phyloP scores from a whole-genome alignment of 2,113 vertebrate species.

The Antechinus flavipes region DNA sequence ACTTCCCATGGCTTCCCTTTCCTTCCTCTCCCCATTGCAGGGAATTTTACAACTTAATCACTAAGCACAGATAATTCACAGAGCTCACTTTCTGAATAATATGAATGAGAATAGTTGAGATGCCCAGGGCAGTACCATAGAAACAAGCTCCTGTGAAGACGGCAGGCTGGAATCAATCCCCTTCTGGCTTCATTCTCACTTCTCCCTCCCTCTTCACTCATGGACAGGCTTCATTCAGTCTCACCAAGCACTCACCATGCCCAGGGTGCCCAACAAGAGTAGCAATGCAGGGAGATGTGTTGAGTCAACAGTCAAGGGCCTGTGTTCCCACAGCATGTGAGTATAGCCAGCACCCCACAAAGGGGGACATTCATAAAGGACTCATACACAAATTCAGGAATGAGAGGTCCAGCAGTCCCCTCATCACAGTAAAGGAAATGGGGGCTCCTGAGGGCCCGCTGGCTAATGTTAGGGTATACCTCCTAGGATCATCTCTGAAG shows the following conservation, averaged over 20 bases:
- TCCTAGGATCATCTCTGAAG: background rate
- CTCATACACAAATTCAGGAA: background rate
- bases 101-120: background rate
- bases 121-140: background rate
- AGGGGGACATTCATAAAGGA: constrained; percentile 8
- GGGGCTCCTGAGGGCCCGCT: background rate
- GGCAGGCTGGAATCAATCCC: background rate
- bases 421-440: background rate
- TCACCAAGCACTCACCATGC: constrained; percentile 29
- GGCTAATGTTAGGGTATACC: background rate
- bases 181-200: background rate
- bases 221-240: background rate
- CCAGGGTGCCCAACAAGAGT: constrained; percentile 45
- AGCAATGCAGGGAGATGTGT: constrained; percentile 74
- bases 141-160: background rate
- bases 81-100: background rate
- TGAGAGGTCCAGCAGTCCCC: background rate
- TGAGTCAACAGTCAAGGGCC: constrained; percentile 76
- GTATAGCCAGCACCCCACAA: constrained; percentile 32
- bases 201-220: background rate
- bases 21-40: background rate
- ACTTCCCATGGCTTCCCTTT: background rate
- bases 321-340: constrained; percentile 71
- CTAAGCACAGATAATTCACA: background rate
- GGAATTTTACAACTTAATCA: background rate